These are phyloP conservation scores for Microctenopoma stevenorrisi DNA, from an alignment of 2,797 vertebrate genomes.

Conservation along the genomic window DNA sequence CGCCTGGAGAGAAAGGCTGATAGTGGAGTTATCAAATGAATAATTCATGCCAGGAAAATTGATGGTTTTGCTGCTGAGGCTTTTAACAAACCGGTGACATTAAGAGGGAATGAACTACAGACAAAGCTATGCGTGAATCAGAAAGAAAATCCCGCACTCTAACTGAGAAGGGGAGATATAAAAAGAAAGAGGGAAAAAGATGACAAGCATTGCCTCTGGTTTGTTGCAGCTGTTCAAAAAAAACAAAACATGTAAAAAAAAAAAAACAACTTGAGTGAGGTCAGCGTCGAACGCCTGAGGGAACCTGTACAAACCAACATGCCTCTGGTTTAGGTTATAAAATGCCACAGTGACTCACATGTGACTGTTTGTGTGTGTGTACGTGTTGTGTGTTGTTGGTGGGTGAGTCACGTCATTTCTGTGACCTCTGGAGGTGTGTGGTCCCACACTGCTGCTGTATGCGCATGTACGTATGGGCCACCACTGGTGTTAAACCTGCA, in stretches of 20 bases:
- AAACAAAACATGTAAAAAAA: constrained; percentile 11
- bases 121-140: constrained; percentile 42
- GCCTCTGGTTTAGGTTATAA: constrained; percentile 50
- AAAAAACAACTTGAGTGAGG: constrained; percentile 27
- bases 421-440: constrained; percentile 29
- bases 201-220: constrained; percentile 14
- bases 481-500: background rate
- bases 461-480: background rate
- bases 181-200: constrained; percentile 13
- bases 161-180: constrained; percentile 19
- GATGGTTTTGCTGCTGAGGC: constrained; percentile 49
- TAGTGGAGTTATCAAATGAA: constrained; percentile 68
- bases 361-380: constrained; percentile 25
- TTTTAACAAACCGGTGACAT: constrained; percentile 67
- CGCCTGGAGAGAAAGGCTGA: constrained; percentile 57
- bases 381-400: constrained; percentile 23
- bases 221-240: constrained; percentile 43
- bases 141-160: constrained; percentile 9
- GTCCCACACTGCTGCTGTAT: constrained; percentile 8
- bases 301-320: constrained; percentile 31
- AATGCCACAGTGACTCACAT: constrained; percentile 57
- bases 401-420: constrained; percentile 34
- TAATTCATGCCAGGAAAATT: constrained; percentile 67
- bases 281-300: constrained; percentile 40
- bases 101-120: constrained; percentile 49